Percentiles rank a stretch among this genome's conserved stretches.
Conservation (phyloP, 2,113 vertebrate genomes). For the Paramormyrops kingsleyae region DNA sequence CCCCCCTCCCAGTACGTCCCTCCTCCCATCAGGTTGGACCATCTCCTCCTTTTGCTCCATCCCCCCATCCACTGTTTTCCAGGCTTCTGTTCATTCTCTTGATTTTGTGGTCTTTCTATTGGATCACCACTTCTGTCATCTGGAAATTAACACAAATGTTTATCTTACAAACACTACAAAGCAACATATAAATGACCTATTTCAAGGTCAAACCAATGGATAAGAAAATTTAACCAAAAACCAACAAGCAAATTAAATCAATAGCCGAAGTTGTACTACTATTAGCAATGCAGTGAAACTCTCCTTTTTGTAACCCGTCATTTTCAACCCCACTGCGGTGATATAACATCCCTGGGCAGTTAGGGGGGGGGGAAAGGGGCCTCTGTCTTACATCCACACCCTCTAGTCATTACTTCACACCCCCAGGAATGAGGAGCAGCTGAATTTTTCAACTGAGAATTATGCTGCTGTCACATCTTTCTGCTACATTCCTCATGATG, state of each 20-base stretch:
- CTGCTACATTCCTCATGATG: neutral
- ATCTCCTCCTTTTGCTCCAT: neutral
- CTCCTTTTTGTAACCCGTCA: neutral
- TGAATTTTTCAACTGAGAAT: neutral
- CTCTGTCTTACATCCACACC: neutral
- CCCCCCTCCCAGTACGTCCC: neutral
- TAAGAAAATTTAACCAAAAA: neutral
- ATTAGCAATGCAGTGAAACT: neutral
- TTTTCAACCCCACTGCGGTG: neutral
- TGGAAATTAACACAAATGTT: neutral
- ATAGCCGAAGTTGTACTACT: neutral
- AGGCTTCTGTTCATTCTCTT: neutral
- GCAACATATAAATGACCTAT: neutral
- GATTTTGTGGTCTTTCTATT: neutral
- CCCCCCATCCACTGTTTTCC: neutral
- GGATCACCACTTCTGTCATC: neutral
- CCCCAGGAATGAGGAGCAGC: neutral
- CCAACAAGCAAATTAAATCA: neutral
- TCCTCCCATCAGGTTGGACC: neutral
- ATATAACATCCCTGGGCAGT: neutral
- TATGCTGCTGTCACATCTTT: neutral
- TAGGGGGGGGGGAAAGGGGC: neutral
- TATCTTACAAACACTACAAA: neutral
- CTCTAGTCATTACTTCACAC: neutral
- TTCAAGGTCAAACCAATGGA: neutral